Evolutionary conservation across 2,113 vertebrate genomes (phyloP), one percentile per base, ranked within the genome.

Genomic region (Labeo rohita): DNA sequence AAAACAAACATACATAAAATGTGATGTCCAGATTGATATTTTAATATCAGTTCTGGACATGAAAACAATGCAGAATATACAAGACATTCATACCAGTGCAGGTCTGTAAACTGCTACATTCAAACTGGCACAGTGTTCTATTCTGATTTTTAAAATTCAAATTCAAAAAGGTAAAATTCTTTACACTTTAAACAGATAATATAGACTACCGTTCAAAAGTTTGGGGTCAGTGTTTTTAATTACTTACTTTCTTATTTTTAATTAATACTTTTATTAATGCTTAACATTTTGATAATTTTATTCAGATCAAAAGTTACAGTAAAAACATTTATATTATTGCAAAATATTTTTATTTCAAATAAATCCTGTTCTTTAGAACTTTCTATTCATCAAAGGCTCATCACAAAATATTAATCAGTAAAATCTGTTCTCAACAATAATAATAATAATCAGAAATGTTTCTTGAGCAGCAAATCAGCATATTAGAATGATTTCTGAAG

Each of bases 1-100:
- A 84, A 86, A 82, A 63, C 9, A 82, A 80, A 87, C n/a, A 86
- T 56, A 77, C 34, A 74, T 13, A 74, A 23, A 74, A 47, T 23
- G 4, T 9, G 13, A 8, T 72, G n/a, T 63, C 59, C n/a, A 63
- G 8, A 63, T n/a, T 56, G 54, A 18, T 18, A 18, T 2, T 56
- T 56, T 56, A 0, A 66, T 1, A 66, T 66, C 28, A 7, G 23
- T 65, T 65, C 28, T 65, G 23, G 12, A 34, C 28, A 34, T 34
- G 0, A 28, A 66, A 66, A 15, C 7, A 2, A 66, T 66, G 34
- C 28, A 36, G 28, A 36, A 36, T 39, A 68, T 68, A 68, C 13
- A 36, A 34, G 65, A 68, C 34, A 36, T 39, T 68, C 3, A 0
- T 16, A 68, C 6, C 34, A 39, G 2, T 16, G 65, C 34, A 36